Percentiles rank a stretch among this genome's conserved stretches.
Evolutionary conservation across 2,113 vertebrate genomes (phyloP).

Genomic region (Aptenodytes forsteri): DNA sequence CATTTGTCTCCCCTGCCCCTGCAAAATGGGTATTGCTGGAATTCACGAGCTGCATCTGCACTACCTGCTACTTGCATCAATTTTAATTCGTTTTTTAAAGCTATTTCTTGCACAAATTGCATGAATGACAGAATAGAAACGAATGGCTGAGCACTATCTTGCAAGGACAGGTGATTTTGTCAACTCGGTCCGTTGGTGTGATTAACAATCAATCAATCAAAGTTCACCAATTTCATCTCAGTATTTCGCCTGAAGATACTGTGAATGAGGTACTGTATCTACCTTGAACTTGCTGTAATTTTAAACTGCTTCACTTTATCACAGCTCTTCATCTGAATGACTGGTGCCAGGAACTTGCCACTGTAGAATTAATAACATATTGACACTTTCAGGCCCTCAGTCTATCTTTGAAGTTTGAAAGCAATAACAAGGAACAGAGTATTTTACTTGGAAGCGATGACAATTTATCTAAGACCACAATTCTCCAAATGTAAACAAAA

Average conservation of each 20-base stretch:
- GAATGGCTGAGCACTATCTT: background rate
- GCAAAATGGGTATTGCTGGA: background rate
- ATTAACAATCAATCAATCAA: constrained; percentile 24
- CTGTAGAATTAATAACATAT: constrained; percentile 57
- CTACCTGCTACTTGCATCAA: background rate
- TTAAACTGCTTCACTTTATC: constrained; percentile 45
- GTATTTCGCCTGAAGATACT: background rate
- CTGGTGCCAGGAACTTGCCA: constrained; percentile 46
- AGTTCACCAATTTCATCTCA: constrained; percentile 12
- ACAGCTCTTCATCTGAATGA: constrained; percentile 47
- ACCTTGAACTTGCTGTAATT: constrained; percentile 30
- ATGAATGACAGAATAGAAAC: background rate
- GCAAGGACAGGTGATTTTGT: background rate
- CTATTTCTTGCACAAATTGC: background rate
- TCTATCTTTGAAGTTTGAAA: constrained; percentile 23
- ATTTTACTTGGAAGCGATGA: constrained; percentile 12
- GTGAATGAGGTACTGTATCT: background rate
- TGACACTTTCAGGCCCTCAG: constrained; percentile 17
- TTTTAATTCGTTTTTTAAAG: background rate
- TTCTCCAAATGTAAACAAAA: constrained; percentile 6
- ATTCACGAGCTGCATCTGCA: background rate
- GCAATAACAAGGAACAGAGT: constrained; percentile 4
- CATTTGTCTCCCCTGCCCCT: background rate
- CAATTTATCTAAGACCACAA: background rate
- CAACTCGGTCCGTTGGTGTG: background rate